These are phyloP conservation scores for Etheostoma spectabile DNA, from an alignment of 2,113 vertebrate species.

Conservation along the genomic window DNA sequence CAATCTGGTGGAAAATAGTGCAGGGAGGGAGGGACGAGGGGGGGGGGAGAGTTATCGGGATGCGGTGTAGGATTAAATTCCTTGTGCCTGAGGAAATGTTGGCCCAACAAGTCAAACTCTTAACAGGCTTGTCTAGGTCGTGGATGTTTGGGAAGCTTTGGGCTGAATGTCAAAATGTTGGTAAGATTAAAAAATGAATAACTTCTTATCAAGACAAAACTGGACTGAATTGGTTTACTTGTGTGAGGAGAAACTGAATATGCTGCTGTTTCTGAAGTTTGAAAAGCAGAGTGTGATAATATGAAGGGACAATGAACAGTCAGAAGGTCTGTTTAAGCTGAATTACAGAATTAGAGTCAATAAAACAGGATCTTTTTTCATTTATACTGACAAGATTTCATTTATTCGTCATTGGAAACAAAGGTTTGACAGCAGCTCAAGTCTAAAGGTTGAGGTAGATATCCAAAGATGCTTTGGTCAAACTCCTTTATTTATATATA, in stretches of 20 bases:
- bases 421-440: too few relatives aligned
- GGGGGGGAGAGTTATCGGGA: neutral
- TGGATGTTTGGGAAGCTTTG: constrained; percentile 9
- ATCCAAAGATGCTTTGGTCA: too few relatives aligned
- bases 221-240: neutral
- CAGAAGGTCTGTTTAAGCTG: too few relatives aligned
- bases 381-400: too few relatives aligned
- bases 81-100: constrained; percentile 27
- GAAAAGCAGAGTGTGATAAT: neutral
- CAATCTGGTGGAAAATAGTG: constrained; percentile 51
- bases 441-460: too few relatives aligned
- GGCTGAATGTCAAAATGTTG: constrained; percentile 4
- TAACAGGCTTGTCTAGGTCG: constrained; percentile 19
- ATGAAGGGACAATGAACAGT: neutral
- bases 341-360: too few relatives aligned
- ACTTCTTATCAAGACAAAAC: neutral
- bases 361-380: too few relatives aligned
- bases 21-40: neutral
- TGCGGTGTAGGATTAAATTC: constrained; percentile 40
- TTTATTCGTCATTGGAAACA: too few relatives aligned
- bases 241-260: neutral
- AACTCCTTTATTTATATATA: rapidly evolving
- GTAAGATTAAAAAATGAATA: neutral
- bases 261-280: too few relatives aligned
- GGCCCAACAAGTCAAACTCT: constrained; percentile 33